Evolutionary conservation across 2,113 vertebrate genomes (phyloP), one percentile per base, ranked within the genome.

Genomic region (Tenebrosternarchus preto): DNA sequence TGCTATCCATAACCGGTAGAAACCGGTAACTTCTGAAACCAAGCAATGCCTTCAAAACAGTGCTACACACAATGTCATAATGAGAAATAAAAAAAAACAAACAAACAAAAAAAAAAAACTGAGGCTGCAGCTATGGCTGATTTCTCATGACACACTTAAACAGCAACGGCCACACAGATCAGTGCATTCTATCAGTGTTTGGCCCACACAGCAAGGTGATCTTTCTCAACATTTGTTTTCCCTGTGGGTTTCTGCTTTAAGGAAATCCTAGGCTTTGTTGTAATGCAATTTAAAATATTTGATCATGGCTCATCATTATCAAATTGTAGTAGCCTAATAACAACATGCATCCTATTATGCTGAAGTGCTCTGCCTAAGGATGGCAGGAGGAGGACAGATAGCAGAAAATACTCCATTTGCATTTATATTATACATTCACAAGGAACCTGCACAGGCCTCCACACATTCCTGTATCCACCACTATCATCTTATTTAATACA

Each of bases 361-460:
- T 85, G 76, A 81, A 79, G 80, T 85, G 76, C 64, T 69, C 73
- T 71, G 80, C 86, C 86, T 57, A 78, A 85, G 85, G 85, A 89
- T 81, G 83, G 64, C 61, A 73, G 24, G 75, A 68, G 31, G 74
- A 82, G 73, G 69, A 82, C n/a, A n/a, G 82, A 83, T 80, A 78
- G 57, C 67, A 69, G 29, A 74, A 59, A 87, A 91, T 78, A 73
- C 82, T 77, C 59, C 68, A 88, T 92, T 91, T 89, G 89, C 90
- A 92, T 91, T 86, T 92, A 91, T 87, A 92, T 92, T 88, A 85
- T 83, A 76, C 71, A 59, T 83, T 66, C 61, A 73, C 27, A 76
- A 79, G 73, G 60, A 77, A 85, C 2, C 39, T 80, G 87, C 56
- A 85, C 69, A 39, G 81, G 24, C n/a, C 3, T 57, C 36, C 24